Evolutionary conservation across 2,888 invertebrate species (phyloP).

Genomic region (Macrosoma leucophasiata): DNA sequence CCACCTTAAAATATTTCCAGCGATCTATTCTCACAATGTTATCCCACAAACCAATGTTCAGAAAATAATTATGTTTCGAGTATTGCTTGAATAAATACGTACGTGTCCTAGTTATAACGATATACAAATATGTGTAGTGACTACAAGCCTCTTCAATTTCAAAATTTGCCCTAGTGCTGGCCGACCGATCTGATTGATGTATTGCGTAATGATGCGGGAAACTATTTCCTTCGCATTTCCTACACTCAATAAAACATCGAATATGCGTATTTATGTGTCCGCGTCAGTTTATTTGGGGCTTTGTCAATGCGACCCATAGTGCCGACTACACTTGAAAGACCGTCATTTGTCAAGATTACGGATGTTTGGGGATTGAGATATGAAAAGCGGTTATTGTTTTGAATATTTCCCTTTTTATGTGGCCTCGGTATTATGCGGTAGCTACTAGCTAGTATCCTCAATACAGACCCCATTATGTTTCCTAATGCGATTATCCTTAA

Average conservation of each 20-base stretch:
- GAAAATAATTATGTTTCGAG: too few species aligned
- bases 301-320: constrained; percentile 64
- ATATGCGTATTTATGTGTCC: constrained; percentile 70
- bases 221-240: constrained; percentile 74
- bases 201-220: constrained; percentile 67
- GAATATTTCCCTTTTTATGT: constrained; percentile 58
- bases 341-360: constrained; percentile 73
- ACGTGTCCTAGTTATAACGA: too few species aligned
- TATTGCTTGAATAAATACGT: too few species aligned
- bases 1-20: too few species aligned
- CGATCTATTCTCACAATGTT: too few species aligned
- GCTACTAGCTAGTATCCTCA: constrained; percentile 28
- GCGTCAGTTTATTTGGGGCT: constrained; percentile 67
- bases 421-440: too few species aligned
- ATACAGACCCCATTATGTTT: constrained; percentile 31
- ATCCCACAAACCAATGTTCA: too few species aligned
- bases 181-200: constrained; percentile 59
- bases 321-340: constrained; percentile 64
- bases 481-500: constrained; percentile 21
- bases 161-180: constrained; percentile 42
- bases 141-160: too few species aligned
- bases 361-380: constrained; percentile 66
- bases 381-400: constrained; percentile 71
- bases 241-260: constrained; percentile 72
- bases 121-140: background rate